phyloP scores from a whole-genome alignment of 53 echinoderm and acorn worm species.

The Stichopus horrens region DNA sequence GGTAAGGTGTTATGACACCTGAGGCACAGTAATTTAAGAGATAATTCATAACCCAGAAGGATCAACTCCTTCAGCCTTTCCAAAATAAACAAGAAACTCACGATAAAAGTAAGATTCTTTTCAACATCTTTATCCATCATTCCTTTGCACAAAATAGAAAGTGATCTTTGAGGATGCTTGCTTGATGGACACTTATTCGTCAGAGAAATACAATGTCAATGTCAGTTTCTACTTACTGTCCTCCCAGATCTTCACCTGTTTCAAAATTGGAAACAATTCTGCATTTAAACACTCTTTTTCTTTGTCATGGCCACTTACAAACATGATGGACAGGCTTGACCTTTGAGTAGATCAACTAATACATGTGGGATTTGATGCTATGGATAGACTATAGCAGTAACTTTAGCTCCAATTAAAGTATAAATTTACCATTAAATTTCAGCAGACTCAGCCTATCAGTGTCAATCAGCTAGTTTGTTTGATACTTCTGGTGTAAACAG shows the following conservation, averaged over 20 bases:
- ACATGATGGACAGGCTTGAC: conserved; percentile 29
- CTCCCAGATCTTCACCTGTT: neutral
- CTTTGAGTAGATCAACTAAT: conserved; percentile 12
- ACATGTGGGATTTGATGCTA: neutral
- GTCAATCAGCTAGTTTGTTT: conserved; percentile 9
- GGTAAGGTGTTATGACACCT: no score
- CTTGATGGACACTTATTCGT: neutral
- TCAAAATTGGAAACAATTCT: neutral
- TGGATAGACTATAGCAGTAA: neutral
- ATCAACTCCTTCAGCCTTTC: no score
- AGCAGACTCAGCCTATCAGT: conserved; percentile 4
- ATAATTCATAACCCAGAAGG: no score
- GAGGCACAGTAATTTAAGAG: no score
- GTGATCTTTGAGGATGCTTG: no score
- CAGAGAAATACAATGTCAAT: neutral
- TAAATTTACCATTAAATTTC: neutral
- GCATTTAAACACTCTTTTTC: neutral
- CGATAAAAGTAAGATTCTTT: no score
- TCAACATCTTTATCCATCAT: no score
- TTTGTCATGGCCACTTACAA: neutral
- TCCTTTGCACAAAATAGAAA: no score
- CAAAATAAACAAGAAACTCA: no score
- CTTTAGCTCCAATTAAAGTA: neutral
- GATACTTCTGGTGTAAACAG: conserved; percentile 13
- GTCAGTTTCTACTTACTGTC: neutral